phyloP scores from a whole-genome alignment of 2,888 invertebrate genomes.

The Macaria notata region DNA sequence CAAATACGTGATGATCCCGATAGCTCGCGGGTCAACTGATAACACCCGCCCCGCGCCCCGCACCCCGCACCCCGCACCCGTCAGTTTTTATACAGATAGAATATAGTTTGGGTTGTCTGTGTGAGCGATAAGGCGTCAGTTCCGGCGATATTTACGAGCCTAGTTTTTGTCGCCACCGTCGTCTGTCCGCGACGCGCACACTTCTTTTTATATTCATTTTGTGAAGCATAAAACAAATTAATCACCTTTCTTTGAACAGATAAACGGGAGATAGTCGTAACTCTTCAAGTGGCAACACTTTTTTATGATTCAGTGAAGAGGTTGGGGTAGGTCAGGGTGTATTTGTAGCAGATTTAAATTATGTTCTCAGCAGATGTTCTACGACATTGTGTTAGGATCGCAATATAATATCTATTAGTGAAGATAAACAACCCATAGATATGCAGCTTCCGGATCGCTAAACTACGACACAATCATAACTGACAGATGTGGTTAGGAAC shows the following conservation, averaged over 20 bases:
- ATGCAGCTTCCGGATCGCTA: no score
- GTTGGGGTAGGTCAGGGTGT: no score
- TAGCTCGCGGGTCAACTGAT: no score
- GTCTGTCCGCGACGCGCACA: constrained; percentile 54
- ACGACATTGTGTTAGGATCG: no score
- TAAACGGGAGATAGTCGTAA: constrained; percentile 3
- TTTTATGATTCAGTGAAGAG: no score
- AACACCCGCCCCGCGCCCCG: constrained; percentile 27
- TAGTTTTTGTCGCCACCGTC: constrained; percentile 56
- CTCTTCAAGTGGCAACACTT: not conserved
- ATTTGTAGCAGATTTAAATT: no score
- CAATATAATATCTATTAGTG: no score
- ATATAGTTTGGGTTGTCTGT: constrained; percentile 49
- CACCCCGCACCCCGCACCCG: constrained; percentile 32
- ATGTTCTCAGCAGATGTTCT: no score
- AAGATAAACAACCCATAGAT: no score
- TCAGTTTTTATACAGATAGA: constrained; percentile 53
- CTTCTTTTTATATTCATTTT: constrained; percentile 45
- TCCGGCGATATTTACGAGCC: constrained; percentile 50
- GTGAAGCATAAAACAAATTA: constrained; percentile 55
- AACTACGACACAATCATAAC: no score
- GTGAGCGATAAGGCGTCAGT: constrained; percentile 46
- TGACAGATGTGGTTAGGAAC: no score
- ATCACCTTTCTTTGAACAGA: constrained; percentile 54
- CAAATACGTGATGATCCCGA: no score